Evolutionary conservation across 1,140 invertebrate genomes (phyloP), one percentile per base, ranked within the genome.

Genomic region (Trichonephila clavata): DNA sequence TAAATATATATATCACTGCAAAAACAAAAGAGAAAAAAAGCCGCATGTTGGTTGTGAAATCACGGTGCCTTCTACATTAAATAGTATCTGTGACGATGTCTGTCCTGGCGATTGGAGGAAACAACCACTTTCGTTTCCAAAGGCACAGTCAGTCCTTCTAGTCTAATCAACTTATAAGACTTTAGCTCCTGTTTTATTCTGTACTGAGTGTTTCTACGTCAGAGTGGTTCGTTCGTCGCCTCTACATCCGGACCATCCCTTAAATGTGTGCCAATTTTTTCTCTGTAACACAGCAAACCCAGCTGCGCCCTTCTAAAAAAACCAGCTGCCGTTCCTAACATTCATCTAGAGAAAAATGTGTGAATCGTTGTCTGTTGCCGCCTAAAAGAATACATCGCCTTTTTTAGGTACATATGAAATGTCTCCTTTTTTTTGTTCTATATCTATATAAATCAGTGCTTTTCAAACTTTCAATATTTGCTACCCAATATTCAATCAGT

Each of bases 21-120:
- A 80, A 71, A 39, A 84, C 86, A 86, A 86, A 81, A 16, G 61
- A 84, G n/a, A 39, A 84, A 84, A 60, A 63, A 43, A 77, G 84
- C 92, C 84, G 92, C 68, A 93, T 93, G 92, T 93, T 93, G 92
- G 84, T 93, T 93, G 92, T 88, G 83, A 93, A 86, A 92, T 93
- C 83, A 93, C 92, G 92, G 92, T 93, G 92, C 92, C 92, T 93
- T 93, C 92, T 93, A 84, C 61, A 93, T 87, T 87, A 86, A 71
- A 92, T 61, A 59, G 60, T 92, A 24, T 84, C 63, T 88, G 68
- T 65, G 90, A 90, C 81, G 90, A 86, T 92, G 83, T 81, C 89
- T 60, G 57, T 90, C 24, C 68, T 59, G 89, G 59, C 65, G 71
- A 80, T 80, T 50, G 32, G 20, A 21, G 63, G 68, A 39, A 71